phyloP scores from a whole-genome alignment of 2,888 invertebrate species.

The Rhabditophanes sp. region DNA sequence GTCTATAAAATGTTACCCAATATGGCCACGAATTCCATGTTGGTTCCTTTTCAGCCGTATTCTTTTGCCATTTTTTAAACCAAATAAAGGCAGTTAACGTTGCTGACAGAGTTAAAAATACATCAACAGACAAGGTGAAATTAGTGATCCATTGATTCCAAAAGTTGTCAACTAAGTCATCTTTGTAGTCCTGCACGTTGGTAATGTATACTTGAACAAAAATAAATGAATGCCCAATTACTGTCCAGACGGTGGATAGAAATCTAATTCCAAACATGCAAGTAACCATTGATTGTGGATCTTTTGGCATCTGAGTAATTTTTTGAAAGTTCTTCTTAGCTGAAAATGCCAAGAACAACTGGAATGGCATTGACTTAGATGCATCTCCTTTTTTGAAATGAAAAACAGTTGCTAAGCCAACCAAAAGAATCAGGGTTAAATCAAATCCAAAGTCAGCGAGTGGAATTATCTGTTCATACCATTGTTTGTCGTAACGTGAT shows the following conservation, averaged over 20 bases:
- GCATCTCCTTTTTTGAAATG: slow-evolving; percentile 31
- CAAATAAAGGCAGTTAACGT: slow-evolving; percentile 38
- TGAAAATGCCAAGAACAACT: slow-evolving; percentile 36
- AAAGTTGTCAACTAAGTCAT: slow-evolving; percentile 33
- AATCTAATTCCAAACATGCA: slow-evolving; percentile 40
- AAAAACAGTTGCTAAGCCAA: slow-evolving; percentile 37
- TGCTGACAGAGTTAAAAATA: slow-evolving; percentile 36
- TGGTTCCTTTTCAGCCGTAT: slow-evolving; percentile 35
- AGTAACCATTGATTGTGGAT: slow-evolving; percentile 37
- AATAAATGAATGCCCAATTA: slow-evolving; percentile 42
- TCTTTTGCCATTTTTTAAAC: slow-evolving; percentile 42
- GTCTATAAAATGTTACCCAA: slow-evolving; percentile 42
- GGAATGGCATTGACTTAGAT: slow-evolving; percentile 29
- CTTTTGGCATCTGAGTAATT: slow-evolving; percentile 36
- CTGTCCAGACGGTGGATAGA: slow-evolving; percentile 42
- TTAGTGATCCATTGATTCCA: slow-evolving; percentile 42
- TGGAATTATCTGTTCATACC: slow-evolving; percentile 33
- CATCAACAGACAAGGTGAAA: slow-evolving; percentile 40
- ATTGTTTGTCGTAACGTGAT: slow-evolving; percentile 30
- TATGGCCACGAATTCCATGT: slow-evolving; percentile 38
- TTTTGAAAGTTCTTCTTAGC: slow-evolving; percentile 29
- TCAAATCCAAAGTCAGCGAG: slow-evolving; percentile 36
- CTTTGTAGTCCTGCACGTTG: slow-evolving; percentile 40
- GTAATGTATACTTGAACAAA: slow-evolving; percentile 40
- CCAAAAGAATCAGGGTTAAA: slow-evolving; percentile 23